Evolutionary conservation across 2,888 invertebrate species (phyloP).

Genomic region (Spodoptera littoralis): DNA sequence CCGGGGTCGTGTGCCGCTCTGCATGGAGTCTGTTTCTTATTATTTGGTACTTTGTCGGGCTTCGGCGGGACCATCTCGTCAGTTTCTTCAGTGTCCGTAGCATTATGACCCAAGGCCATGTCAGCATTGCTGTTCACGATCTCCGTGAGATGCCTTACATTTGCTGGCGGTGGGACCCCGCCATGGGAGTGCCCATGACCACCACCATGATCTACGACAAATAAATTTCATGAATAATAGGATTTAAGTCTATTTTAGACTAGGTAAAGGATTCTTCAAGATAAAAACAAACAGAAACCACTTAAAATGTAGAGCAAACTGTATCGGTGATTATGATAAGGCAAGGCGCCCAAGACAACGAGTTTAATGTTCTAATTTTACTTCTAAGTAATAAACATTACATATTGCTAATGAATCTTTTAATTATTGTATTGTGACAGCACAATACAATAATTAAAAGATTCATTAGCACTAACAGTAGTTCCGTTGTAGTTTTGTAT

Average conservation of each 20-base stretch:
- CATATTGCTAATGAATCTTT: neutral
- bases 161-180: constrained; percentile 83
- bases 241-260: neutral
- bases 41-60: constrained; percentile 68
- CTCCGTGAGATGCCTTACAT: constrained; percentile 83
- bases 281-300: constrained; percentile 31
- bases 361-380: constrained; percentile 3
- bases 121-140: constrained; percentile 86
- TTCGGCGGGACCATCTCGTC: constrained; percentile 85
- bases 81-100: constrained; percentile 82
- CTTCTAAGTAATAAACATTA: neutral
- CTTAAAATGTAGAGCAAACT: constrained; percentile 44
- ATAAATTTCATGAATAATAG: too few relatives aligned
- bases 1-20: constrained; percentile 87
- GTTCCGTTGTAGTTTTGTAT: neutral
- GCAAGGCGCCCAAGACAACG: neutral
- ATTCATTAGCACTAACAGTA: too few relatives aligned
- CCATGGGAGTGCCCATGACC: constrained; percentile 91
- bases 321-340: constrained; percentile 36
- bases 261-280: constrained; percentile 30
- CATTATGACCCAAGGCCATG: constrained; percentile 82
- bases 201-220: constrained; percentile 91
- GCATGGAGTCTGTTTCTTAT: constrained; percentile 80
- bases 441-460: too few relatives aligned
- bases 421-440: constrained; percentile 3